Conservation (phyloP, 2,797 vertebrate genomes). For the Lophotriccus pileatus region DNA sequence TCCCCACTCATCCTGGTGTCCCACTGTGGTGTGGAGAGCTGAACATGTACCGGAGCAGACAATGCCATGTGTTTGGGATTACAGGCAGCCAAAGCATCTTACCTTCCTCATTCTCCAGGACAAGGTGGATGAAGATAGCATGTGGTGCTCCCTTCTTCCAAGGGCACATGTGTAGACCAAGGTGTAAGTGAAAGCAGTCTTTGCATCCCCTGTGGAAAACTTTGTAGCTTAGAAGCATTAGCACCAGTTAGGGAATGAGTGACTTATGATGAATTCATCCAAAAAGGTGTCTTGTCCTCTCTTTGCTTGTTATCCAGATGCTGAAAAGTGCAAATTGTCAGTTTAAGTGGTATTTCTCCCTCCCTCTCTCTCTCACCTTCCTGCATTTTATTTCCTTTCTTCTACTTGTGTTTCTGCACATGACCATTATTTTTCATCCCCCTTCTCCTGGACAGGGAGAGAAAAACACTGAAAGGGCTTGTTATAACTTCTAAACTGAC, state of each 20-base stretch:
- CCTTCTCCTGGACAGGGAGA: neutral
- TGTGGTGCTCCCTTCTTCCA: neutral
- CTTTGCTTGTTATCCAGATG: neutral
- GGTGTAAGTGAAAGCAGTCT: neutral
- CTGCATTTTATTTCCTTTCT: neutral
- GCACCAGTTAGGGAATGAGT: neutral
- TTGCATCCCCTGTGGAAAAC: neutral
- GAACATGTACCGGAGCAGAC: accelerated
- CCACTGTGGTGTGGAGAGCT: neutral
- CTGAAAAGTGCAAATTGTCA: neutral
- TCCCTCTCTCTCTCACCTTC: neutral
- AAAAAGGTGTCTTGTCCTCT: neutral
- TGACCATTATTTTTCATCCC: neutral
- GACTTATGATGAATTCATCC: neutral
- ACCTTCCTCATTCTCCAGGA: accelerated
- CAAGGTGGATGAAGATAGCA: neutral
- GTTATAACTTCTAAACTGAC: neutral
- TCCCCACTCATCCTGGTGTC: neutral
- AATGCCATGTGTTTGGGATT: neutral
- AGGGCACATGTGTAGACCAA: neutral
- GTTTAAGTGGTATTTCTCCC: neutral
- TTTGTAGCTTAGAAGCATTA: neutral
- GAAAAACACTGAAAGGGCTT: neutral
- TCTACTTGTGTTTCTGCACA: neutral
- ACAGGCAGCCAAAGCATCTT: neutral